Evolutionary conservation across 2,888 invertebrate genomes (phyloP), one percentile per base, ranked within the genome.

Genomic region (Phyllotreta striolata): DNA sequence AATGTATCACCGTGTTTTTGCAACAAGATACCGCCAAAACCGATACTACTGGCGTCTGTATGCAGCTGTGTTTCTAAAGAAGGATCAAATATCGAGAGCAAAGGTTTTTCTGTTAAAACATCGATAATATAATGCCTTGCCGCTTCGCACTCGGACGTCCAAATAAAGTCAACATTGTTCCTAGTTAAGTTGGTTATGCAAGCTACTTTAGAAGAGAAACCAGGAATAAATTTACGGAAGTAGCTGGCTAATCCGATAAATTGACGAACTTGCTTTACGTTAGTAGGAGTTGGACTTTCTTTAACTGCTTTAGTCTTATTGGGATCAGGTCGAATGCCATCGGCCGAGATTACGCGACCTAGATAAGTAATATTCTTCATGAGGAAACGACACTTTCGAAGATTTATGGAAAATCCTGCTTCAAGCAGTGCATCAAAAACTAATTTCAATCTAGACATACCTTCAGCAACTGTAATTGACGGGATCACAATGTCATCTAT

Each of bases 21-120:
- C 8, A 66, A 12, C 7, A 66, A 14, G 8, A 63, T 60, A 3
- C 34, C 60, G 0, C 66, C 56, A 46, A 56, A 64, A 10, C 71
- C 72, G 9, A 68, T 51, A 47, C 64, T 61, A 41, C 70, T 71
- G 3, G 73, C 71, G 52, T 73, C 72, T 2, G 72, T 72, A 39
- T 73, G 71, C n/a, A 73, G 37, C 41, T 72, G 67, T 1, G 67
- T 70, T 6, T 58, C 56, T 37, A 66, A 39, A 7, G 55, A 44
- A 12, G 68, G 66, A 41, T 73, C 62, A 63, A 67, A 72, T 35
- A 70, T 62, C 7, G 12, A 46, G 7, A 72, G 40, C n/a, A 71
- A 47, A 13, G 72, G 71, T 59, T 52, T 64, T 35, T 58, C 62
- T 1, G 68, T 72, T 47, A 72, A 43, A 61, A 44, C n/a, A n/a